These are phyloP conservation scores for Pristionchus mayeri DNA, from an alignment of 2,888 invertebrate species.

Conservation along the genomic window DNA sequence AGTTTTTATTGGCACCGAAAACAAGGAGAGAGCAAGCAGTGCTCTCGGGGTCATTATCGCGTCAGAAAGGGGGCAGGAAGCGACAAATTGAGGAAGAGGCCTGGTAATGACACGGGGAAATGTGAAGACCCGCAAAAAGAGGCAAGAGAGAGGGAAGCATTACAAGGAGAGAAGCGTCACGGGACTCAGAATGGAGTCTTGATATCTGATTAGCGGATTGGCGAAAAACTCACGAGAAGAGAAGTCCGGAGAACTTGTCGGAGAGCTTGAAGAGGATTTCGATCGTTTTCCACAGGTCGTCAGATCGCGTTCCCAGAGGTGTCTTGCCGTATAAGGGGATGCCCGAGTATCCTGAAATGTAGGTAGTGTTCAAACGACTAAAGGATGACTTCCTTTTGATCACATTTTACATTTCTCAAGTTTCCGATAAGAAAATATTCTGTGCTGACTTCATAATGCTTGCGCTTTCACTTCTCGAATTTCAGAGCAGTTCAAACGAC, in stretches of 20 bases:
- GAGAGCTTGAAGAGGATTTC: conserved; percentile 61
- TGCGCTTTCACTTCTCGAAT: no score
- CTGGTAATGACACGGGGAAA: neutral
- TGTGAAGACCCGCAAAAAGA: no score
- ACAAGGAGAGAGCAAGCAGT: neutral
- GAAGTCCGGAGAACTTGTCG: conserved; percentile 57
- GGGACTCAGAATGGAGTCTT: neutral
- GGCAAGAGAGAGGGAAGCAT: no score
- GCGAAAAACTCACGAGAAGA: conserved; percentile 53
- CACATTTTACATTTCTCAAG: no score
- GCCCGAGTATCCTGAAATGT: conserved; percentile 61
- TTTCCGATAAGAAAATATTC: no score
- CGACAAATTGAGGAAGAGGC: neutral
- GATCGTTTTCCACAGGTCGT: conserved; percentile 64
- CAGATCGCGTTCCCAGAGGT: conserved; percentile 52
- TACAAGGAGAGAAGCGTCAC: neutral
- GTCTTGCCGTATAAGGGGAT: conserved; percentile 62
- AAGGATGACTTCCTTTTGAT: no score
- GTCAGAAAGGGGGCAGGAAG: neutral
- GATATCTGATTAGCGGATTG: neutral
- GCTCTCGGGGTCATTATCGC: neutral
- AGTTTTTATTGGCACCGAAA: neutral
- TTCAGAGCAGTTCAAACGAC: no score
- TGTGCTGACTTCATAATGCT: no score
- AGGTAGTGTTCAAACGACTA: neutral